Evolutionary conservation across 2,113 vertebrate genomes (phyloP).

Genomic region (Chamaea fasciata): DNA sequence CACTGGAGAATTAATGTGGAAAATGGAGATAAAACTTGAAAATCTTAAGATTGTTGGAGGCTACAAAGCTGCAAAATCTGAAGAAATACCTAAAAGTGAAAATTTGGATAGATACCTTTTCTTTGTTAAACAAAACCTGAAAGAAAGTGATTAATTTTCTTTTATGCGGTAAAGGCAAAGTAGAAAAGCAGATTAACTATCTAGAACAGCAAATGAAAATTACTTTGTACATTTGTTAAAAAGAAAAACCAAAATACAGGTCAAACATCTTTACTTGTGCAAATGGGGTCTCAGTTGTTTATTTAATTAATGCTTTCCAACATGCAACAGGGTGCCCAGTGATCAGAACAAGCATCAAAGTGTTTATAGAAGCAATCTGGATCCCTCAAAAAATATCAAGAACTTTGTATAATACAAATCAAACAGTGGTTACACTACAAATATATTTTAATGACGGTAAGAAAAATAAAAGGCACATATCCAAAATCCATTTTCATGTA

Average conservation of each 20-base stretch:
- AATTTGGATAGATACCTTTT: neutral
- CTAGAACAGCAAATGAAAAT: neutral
- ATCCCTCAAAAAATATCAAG: neutral
- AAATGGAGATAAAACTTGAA: neutral
- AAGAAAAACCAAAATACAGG: neutral
- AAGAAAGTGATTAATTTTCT: neutral
- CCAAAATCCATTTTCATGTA: neutral
- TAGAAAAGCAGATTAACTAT: neutral
- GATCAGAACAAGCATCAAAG: neutral
- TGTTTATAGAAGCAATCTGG: neutral
- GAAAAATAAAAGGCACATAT: neutral
- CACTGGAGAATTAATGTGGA: neutral
- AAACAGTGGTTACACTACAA: neutral
- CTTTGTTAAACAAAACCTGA: neutral
- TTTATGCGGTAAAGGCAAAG: neutral
- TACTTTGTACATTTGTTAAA: neutral
- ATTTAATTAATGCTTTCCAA: neutral
- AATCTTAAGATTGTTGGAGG: neutral
- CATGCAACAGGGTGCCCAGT: neutral
- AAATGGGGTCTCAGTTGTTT: neutral
- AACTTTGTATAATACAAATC: neutral
- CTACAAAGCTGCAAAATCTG: neutral
- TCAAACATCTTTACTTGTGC: neutral
- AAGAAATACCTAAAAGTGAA: neutral
- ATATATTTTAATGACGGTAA: neutral